Percentiles rank a stretch among this genome's conserved stretches.
Conservation (phyloP, 2,113 vertebrate species). For the Anolis carolinensis region DNA sequence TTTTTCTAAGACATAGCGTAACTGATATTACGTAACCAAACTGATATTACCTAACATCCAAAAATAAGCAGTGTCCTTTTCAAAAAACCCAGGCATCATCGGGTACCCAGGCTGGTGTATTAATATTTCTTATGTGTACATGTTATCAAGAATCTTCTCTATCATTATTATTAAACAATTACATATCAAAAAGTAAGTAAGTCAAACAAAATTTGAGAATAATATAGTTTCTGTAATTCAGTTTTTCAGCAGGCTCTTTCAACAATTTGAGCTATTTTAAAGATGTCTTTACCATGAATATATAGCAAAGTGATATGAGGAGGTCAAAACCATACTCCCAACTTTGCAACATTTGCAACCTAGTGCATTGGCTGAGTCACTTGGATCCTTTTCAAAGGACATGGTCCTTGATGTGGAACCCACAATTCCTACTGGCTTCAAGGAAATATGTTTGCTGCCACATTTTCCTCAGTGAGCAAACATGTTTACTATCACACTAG, state of each 20-base stretch:
- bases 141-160: not conserved
- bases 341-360: not conserved
- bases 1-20: too few species aligned
- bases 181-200: not conserved
- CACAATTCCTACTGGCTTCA: not conserved
- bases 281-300: not conserved
- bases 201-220: not conserved
- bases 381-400: not conserved
- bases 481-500: not conserved
- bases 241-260: not conserved
- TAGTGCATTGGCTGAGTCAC: not conserved
- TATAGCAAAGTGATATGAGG: not conserved
- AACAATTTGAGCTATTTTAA: not conserved
- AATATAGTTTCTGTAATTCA: not conserved
- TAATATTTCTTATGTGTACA: not conserved
- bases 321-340: not conserved
- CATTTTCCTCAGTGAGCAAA: not conserved
- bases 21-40: too few species aligned
- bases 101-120: too few species aligned
- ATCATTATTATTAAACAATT: not conserved
- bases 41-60: too few species aligned
- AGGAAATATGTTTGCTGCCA: not conserved
- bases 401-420: not conserved
- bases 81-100: too few species aligned
- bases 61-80: too few species aligned